Conservation (phyloP, 2,113 vertebrate genomes). For the Oplegnathus fasciatus region DNA sequence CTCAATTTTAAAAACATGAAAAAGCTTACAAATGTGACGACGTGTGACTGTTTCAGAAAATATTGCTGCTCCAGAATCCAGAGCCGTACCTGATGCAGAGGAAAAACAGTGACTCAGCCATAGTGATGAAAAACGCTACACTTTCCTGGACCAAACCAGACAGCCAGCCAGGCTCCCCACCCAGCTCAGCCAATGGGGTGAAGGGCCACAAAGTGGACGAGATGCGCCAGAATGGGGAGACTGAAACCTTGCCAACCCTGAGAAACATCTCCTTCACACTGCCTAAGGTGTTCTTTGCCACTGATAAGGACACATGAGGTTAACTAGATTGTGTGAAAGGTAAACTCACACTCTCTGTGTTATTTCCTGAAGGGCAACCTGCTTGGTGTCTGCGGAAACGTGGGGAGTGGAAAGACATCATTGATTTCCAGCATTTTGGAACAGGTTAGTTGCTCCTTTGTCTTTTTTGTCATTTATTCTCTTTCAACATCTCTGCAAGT, state of each 20-base stretch:
- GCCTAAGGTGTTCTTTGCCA: slow-evolving; percentile 81
- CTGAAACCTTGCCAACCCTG: slow-evolving; percentile 59
- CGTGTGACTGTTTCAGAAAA: slow-evolving; percentile 79
- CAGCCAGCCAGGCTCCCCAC: neutral
- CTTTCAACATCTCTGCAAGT: neutral
- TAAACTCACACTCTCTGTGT: neutral
- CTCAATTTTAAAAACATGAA: neutral
- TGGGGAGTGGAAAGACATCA: slow-evolving; percentile 90
- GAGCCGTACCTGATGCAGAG: slow-evolving; percentile 82
- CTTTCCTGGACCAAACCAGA: slow-evolving; percentile 81
- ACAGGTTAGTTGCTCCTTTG: slow-evolving; percentile 80
- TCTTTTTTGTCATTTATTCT: neutral
- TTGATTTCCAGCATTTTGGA: slow-evolving; percentile 88
- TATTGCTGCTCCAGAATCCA: slow-evolving; percentile 85
- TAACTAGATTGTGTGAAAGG: neutral
- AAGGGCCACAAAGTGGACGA: slow-evolving; percentile 4
- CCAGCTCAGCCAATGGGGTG: neutral
- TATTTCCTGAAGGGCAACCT: slow-evolving; percentile 83
- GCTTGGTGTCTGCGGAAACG: slow-evolving; percentile 89
- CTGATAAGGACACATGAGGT: fast-evolving
- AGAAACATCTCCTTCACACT: slow-evolving; percentile 84
- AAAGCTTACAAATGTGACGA: neutral
- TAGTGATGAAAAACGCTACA: slow-evolving; percentile 86
- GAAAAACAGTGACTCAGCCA: slow-evolving; percentile 75
- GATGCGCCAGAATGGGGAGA: neutral